Conservation (phyloP, 2,888 invertebrate species). For the Yponomeuta evonymella region DNA sequence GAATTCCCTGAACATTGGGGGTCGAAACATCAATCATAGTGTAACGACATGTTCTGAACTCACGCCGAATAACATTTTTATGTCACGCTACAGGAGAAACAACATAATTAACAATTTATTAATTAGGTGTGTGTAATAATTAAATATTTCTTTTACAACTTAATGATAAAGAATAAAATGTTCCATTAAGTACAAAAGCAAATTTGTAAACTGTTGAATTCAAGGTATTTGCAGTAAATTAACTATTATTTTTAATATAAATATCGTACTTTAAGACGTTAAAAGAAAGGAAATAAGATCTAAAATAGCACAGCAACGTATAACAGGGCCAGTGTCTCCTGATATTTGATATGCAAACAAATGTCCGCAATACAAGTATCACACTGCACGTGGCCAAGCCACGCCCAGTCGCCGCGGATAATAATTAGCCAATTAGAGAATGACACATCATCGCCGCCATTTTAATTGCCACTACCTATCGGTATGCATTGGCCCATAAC, state of each 20-base stretch:
- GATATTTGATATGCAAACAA: constrained; percentile 17
- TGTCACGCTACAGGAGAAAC: constrained; percentile 23
- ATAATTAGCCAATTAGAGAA: constrained; percentile 73
- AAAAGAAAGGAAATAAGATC: constrained; percentile 18
- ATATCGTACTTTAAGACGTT: neutral
- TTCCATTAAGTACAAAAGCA: no score
- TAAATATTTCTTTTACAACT: no score
- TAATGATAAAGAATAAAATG: no score
- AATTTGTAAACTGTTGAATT: no score
- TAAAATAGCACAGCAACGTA: neutral
- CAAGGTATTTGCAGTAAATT: no score
- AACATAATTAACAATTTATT: constrained; percentile 37
- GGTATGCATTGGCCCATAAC: constrained; percentile 48
- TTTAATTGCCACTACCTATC: constrained; percentile 64
- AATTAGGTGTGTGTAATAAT: constrained; percentile 22
- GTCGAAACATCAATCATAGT: constrained; percentile 51
- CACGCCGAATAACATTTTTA: constrained; percentile 23
- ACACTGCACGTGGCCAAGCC: constrained; percentile 41
- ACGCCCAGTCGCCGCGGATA: constrained; percentile 58
- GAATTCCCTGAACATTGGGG: constrained; percentile 38
- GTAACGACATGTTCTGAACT: constrained; percentile 48
- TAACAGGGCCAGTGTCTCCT: neutral
- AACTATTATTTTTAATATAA: no score
- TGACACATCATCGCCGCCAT: constrained; percentile 66
- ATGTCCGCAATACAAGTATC: constrained; percentile 14